phyloP scores from a whole-genome alignment of 2,113 vertebrate species.

The Stegastes partitus region DNA sequence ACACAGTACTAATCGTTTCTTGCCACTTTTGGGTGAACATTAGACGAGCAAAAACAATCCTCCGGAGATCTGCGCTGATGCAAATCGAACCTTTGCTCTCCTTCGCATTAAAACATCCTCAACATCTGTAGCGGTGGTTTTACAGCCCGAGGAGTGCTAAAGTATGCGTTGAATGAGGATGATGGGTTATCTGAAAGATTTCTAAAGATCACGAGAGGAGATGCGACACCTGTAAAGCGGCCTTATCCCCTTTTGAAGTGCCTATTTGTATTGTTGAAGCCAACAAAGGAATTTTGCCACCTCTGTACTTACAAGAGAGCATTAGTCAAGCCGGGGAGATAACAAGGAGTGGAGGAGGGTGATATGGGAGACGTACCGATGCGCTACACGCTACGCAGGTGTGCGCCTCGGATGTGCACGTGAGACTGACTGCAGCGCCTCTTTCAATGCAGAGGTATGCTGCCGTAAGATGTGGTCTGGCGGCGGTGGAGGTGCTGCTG shows the following conservation, averaged over 20 bases:
- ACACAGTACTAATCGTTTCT: conserved; percentile 54
- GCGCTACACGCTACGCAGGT: conserved; percentile 31
- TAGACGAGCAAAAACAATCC: conserved; percentile 9
- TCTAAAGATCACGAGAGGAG: conserved; percentile 68
- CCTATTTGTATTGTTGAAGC: conserved; percentile 81
- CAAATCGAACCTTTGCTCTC: neutral
- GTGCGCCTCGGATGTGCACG: conserved; percentile 23
- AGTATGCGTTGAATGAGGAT: conserved; percentile 59
- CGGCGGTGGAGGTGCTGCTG: conserved; percentile 3
- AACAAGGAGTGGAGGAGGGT: conserved; percentile 15
- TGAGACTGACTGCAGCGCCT: neutral
- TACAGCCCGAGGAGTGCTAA: conserved; percentile 39
- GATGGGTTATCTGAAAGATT: conserved; percentile 67
- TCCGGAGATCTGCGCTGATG: neutral
- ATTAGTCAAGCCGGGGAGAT: conserved; percentile 71
- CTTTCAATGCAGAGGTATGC: conserved; percentile 10
- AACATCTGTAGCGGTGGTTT: conserved; percentile 48
- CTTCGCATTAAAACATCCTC: conserved; percentile 21
- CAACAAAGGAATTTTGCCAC: conserved; percentile 82
- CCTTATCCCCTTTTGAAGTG: conserved; percentile 82
- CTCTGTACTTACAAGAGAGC: conserved; percentile 76
- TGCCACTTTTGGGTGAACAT: conserved; percentile 14
- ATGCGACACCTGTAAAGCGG: conserved; percentile 78
- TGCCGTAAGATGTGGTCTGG: conserved; percentile 39
- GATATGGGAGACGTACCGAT: conserved; percentile 38